Percentiles rank a stretch among this genome's conserved stretches.
Evolutionary conservation across 2,888 invertebrate species (phyloP).

Genomic region (Rhagonycha lutea): DNA sequence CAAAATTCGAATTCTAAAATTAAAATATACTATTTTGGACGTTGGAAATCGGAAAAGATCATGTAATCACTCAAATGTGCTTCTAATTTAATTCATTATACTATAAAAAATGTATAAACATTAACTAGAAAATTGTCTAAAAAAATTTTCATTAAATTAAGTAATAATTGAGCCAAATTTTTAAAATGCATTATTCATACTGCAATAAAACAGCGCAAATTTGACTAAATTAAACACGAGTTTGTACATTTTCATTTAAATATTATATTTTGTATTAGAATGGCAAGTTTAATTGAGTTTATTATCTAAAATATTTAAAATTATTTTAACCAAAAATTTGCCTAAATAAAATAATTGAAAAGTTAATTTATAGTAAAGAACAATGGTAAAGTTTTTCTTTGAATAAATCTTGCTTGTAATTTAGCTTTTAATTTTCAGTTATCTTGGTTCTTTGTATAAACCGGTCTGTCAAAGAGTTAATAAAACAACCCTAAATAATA

Average conservation of each 20-base stretch:
- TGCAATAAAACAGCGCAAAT: not conserved
- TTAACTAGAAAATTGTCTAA: not conserved
- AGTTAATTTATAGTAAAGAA: constrained; percentile 1
- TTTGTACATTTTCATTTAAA: not conserved
- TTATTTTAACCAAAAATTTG: not conserved
- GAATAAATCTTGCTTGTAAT: constrained; percentile 12
- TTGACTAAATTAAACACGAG: not conserved
- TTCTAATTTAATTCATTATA: not conserved
- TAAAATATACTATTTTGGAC: no score
- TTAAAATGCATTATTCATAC: not conserved
- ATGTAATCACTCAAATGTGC: no score
- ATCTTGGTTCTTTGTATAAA: constrained; percentile 17
- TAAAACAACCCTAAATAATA: constrained; percentile 18
- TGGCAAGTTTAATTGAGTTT: not conserved
- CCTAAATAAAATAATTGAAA: not conserved
- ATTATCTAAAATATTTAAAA: not conserved
- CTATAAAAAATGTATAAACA: not conserved
- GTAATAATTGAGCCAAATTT: not conserved
- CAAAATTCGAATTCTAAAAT: no score
- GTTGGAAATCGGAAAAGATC: no score
- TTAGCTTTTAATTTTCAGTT: constrained; percentile 19
- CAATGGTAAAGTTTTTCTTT: constrained; percentile 13
- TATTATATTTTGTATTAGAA: not conserved
- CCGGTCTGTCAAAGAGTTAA: constrained; percentile 15
- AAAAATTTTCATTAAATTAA: not conserved